These are phyloP conservation scores for Falco punctatus DNA, from an alignment of 2,113 vertebrate genomes.

Conservation along the genomic window DNA sequence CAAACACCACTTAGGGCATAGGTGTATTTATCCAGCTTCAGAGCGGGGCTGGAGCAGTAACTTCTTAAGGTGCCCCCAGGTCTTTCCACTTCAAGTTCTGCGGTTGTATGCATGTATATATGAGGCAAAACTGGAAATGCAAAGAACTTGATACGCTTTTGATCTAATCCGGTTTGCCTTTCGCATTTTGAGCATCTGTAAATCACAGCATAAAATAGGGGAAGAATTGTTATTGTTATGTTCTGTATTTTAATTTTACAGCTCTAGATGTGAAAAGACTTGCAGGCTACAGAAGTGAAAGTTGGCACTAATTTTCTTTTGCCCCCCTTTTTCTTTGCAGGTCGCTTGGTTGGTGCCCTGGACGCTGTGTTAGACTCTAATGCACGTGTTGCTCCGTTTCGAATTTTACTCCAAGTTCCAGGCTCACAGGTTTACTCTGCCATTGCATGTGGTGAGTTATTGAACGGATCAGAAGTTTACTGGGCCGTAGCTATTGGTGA, in stretches of 20 bases:
- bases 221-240: accelerated
- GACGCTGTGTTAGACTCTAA: slow-evolving; percentile 94
- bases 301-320: not conserved
- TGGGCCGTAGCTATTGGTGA: slow-evolving; percentile 94
- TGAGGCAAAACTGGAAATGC: not conserved
- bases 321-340: slow-evolving; percentile 53
- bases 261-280: not conserved
- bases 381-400: slow-evolving; percentile 89
- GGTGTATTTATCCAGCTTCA: not conserved
- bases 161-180: not conserved
- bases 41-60: not conserved
- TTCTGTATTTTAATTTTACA: not conserved
- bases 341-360: slow-evolving; percentile 93
- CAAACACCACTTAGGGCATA: not conserved
- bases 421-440: slow-evolving; percentile 93
- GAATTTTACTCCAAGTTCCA: slow-evolving; percentile 94
- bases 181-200: not conserved
- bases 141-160: not conserved
- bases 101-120: not conserved
- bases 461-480: slow-evolving; percentile 86
- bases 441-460: slow-evolving; percentile 93
- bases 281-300: not conserved
- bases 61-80: not conserved
- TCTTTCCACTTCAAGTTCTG: not conserved
- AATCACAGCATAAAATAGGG: not conserved